phyloP scores from a whole-genome alignment of 23 tunicate genomes.

The Phallusia fumigata region DNA sequence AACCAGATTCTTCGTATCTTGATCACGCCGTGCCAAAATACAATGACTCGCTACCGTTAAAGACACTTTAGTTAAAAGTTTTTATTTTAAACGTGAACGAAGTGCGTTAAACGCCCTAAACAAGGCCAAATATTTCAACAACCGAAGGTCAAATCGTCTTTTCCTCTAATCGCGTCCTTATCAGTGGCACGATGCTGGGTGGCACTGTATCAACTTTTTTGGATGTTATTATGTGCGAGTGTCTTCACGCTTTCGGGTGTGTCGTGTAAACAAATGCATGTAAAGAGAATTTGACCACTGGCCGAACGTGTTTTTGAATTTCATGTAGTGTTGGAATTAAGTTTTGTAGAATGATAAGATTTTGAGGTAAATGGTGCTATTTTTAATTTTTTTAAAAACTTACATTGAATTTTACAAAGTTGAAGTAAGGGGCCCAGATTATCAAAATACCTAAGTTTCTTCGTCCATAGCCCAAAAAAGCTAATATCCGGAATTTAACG shows the following conservation, averaged over 20 bases:
- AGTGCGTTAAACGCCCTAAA: not conserved
- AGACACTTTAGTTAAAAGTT: not conserved
- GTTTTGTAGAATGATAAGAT: no score
- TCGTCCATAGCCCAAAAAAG: no score
- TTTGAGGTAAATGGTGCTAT: no score
- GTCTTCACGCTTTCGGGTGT: not conserved
- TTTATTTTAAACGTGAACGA: not conserved
- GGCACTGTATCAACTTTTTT: not conserved
- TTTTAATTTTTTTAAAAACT: no score
- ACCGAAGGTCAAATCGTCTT: not conserved
- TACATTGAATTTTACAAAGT: no score
- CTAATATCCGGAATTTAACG: no score
- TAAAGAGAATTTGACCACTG: not conserved
- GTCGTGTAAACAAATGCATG: not conserved
- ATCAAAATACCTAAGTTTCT: no score
- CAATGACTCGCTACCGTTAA: not conserved
- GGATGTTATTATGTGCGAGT: not conserved
- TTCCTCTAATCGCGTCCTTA: no score
- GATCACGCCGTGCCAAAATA: no score
- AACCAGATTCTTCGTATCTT: no score
- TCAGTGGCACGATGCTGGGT: constrained; percentile 1
- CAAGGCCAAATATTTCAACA: not conserved
- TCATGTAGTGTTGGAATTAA: no score
- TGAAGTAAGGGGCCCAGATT: no score
- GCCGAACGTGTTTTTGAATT: not conserved